A percentile compares a stretch with the other conserved stretches of the same genome.
Evolutionary conservation across 1,140 invertebrate species (phyloP).

Genomic region (Drosophila sturtevanti): DNA sequence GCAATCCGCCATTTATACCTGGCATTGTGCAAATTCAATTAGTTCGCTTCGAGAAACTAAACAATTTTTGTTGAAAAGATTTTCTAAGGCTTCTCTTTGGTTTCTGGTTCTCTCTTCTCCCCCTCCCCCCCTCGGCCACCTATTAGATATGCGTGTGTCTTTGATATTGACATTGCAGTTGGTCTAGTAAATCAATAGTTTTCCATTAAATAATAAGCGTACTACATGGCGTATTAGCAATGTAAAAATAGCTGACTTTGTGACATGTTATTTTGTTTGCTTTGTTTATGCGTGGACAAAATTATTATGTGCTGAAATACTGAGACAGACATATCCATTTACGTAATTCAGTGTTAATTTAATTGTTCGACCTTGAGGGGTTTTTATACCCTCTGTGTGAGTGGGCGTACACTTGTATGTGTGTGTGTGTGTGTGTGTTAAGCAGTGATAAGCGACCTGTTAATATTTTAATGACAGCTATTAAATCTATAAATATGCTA

Average conservation of each 20-base stretch:
- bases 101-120: neutral
- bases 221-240: constrained; percentile 68
- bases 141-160: constrained; percentile 14
- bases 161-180: constrained; percentile 76
- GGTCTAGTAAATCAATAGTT: constrained; percentile 43
- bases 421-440: neutral
- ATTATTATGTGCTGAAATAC: constrained; percentile 44
- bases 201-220: constrained; percentile 44
- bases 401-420: neutral
- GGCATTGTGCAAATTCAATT: constrained; percentile 74
- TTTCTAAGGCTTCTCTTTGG: constrained; percentile 55
- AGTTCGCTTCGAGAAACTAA: constrained; percentile 45
- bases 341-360: constrained; percentile 22
- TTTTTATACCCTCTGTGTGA: neutral
- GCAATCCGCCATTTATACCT: constrained; percentile 76
- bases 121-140: neutral
- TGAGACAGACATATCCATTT: constrained; percentile 13
- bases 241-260: constrained; percentile 30
- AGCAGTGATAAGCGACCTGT: constrained; percentile 9
- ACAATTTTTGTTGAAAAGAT: constrained; percentile 15
- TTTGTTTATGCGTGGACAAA: constrained; percentile 52
- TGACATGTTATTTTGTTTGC: constrained; percentile 22
- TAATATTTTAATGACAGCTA: constrained; percentile 14
- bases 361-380: constrained; percentile 11
- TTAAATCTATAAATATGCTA: neutral